A percentile compares a stretch with the other conserved stretches of the same genome.
phyloP scores from a whole-genome alignment of 2,888 invertebrate genomes.

The Diogma glabrata region DNA sequence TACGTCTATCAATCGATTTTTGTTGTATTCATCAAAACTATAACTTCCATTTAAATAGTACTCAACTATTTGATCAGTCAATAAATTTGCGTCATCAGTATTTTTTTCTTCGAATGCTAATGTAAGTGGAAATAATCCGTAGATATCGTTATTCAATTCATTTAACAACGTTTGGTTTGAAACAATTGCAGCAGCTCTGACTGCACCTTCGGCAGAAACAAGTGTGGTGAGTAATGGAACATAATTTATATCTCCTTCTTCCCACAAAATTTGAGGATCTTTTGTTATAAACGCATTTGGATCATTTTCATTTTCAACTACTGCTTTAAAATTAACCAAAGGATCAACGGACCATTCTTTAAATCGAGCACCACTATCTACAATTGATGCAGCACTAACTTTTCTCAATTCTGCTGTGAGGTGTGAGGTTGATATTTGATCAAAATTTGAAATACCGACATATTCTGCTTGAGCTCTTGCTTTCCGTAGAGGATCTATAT shows the following conservation, averaged over 20 bases:
- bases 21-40: slow-evolving; percentile 24
- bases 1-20: slow-evolving; percentile 27
- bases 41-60: slow-evolving; percentile 27
- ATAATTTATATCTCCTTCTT: slow-evolving; percentile 32
- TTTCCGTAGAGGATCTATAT: slow-evolving; percentile 25
- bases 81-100: slow-evolving; percentile 15
- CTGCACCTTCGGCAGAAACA: slow-evolving; percentile 39
- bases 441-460: slow-evolving; percentile 32
- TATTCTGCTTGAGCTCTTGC: slow-evolving; percentile 33
- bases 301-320: slow-evolving; percentile 31
- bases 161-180: slow-evolving; percentile 24
- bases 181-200: slow-evolving; percentile 35
- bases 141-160: slow-evolving; percentile 29
- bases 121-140: slow-evolving; percentile 25
- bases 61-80: slow-evolving; percentile 21
- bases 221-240: slow-evolving; percentile 41
- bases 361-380: slow-evolving; percentile 35
- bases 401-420: slow-evolving; percentile 35
- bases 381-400: slow-evolving; percentile 31
- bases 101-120: slow-evolving; percentile 27
- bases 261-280: slow-evolving; percentile 34
- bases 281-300: slow-evolving; percentile 37
- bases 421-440: slow-evolving; percentile 24
- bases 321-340: slow-evolving; percentile 37
- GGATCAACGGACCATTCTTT: slow-evolving; percentile 43